Base-by-base conservation (phyloP, 2,797 vertebrate genomes). In the Octomys mimax region DNA sequence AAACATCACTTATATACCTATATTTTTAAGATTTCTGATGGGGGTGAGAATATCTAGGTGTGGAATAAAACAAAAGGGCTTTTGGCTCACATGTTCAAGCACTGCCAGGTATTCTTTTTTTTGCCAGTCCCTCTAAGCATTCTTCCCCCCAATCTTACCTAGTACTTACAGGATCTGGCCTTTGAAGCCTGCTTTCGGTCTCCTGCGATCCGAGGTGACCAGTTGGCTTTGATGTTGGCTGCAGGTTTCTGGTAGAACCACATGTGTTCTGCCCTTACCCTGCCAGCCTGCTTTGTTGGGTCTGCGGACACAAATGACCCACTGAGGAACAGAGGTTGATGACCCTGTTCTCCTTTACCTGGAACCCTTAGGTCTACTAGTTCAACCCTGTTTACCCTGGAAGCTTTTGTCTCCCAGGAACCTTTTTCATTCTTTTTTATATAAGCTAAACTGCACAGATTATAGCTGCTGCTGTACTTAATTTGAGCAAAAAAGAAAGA, bases 401-500 rank as follows among this genome's bases (percentile, higher is more conserved):
- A 92, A 94, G 33, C 88, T 57, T 78, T 77, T 77, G 26, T 77
- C 39, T 94, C 61, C 66, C 49, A 87, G 73, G 68, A 84, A 31
- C 73, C 71, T 24, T 85, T 1, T 82, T 49, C 18, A 18, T 52
- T 31, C 16, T 33, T 52, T 21, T 11, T 18, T 78, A 16, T 12
- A 21, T 33, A n/a, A 96, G 36, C 57, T 91, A 24, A 89, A 85
- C 86, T 93, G 6, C 85, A 96, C 71, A 79, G 62, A 75, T 93
- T 62, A 64, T 82, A 88, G 87, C 94, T 94, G 82, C 90, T 91
- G 52, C 68, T 83, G 6, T 83, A 87, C 33, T 89, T 82, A 42
- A 79, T 81, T 89, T 77, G 81, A n/a, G 57, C 18, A 79, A 92
- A 64, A 96, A 46, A 49, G 26, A 80, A 93, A 94, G 64, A 79